These are phyloP conservation scores for Pelodiscus sinensis DNA, from an alignment of 2,113 vertebrate genomes.

Conservation along the genomic window DNA sequence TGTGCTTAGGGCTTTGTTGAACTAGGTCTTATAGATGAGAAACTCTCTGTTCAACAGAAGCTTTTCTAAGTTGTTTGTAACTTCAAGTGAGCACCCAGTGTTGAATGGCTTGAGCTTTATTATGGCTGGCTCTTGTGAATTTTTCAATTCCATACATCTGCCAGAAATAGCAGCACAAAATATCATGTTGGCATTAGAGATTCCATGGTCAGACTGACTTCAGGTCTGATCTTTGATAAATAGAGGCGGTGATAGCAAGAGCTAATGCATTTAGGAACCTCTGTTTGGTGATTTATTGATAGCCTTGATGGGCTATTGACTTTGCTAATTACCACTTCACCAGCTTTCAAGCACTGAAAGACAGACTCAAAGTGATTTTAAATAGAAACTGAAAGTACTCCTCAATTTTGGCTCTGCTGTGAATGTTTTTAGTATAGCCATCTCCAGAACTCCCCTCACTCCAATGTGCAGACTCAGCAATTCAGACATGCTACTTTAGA, in stretches of 20 bases:
- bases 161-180: not conserved
- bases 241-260: slow-evolving; percentile 27
- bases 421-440: no score
- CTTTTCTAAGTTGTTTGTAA: slow-evolving; percentile 28
- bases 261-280: slow-evolving; percentile 25
- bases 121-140: slow-evolving; percentile 43
- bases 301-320: slow-evolving; percentile 43
- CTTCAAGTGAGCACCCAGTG: slow-evolving; percentile 21
- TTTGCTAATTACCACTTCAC: slow-evolving; percentile 56
- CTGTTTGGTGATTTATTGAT: slow-evolving; percentile 56
- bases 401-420: no score
- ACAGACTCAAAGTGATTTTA: slow-evolving; percentile 36
- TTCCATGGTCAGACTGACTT: not conserved
- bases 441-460: not conserved
- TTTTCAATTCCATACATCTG: slow-evolving; percentile 41
- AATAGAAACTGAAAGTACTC: slow-evolving; percentile 14
- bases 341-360: slow-evolving; percentile 28
- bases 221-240: slow-evolving; percentile 27
- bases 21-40: not conserved
- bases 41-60: not conserved
- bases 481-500: not conserved
- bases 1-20: not conserved
- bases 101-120: slow-evolving; percentile 50
- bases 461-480: not conserved
- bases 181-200: slow-evolving; percentile 18